Base-by-base conservation (phyloP, 2,113 vertebrate genomes). In the Apteryx mantelli region DNA sequence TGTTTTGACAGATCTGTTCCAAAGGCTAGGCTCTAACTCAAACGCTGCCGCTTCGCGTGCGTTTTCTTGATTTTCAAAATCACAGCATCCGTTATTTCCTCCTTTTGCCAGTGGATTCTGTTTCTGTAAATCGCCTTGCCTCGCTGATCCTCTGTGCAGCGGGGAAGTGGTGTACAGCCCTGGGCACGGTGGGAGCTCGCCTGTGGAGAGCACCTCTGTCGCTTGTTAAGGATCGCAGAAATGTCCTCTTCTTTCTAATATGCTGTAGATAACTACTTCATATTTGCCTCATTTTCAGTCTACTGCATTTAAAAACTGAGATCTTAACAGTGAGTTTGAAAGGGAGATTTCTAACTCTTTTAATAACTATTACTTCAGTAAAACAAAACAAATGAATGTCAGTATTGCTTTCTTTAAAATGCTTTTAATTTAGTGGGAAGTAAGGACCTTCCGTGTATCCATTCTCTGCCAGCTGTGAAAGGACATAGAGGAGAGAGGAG, bases 81-180 rank as follows among this genome's bases (percentile, higher is more conserved):
- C 0, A 0, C 18, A 0, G 14, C 32, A 17, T 70, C 1, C 21
- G 21, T 28, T 2, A 42, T 69, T 76, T 92, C n/a, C 30, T 36
- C 30, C n/a, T 86, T 30, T 14, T n/a, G 53, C 26, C 44, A n/a
- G 34, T 42, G 25, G 7, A 28, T 48, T 61, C 44, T 4, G 1
- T 86, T 79, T 82, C 80, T 78, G n/a, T 52, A 78, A 90, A 82
- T 79, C n/a, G 75, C 78, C 63, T 87, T 60, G n/a, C 68, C 40
- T 80, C 46, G 9, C 34, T 42, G 58, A 71, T 50, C 22, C 36
- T 90, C 13, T 88, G 11, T 79, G 69, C 42, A 36, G 60, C 56
- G 36, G 52, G 79, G 71, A 90, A 74, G 4, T 32, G 48, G 26
- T 82, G 34, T 22, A 26, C 64, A 74, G 73, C 66, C 28, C 8